Evolutionary conservation across 2,113 vertebrate species (phyloP).

Genomic region (Polyodon spathula): DNA sequence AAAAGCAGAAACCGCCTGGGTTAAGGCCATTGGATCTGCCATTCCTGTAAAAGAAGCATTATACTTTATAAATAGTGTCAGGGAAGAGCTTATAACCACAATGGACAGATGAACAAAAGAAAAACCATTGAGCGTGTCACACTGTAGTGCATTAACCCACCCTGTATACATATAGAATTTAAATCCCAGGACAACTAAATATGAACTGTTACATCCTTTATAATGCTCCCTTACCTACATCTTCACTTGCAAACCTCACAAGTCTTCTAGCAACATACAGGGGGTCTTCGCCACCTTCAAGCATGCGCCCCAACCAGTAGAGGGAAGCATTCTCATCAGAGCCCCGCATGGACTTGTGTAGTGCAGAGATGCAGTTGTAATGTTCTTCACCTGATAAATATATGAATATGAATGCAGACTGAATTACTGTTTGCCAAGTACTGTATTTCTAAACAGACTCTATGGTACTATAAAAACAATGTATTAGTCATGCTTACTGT

Average conservation of each 20-base stretch:
- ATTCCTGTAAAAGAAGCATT: slow-evolving; percentile 57
- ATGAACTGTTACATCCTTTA: too few relatives aligned
- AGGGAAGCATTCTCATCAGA: slow-evolving; percentile 84
- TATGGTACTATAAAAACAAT: too few relatives aligned
- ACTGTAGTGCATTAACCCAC: too few relatives aligned
- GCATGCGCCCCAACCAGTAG: slow-evolving; percentile 96
- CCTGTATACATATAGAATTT: too few relatives aligned
- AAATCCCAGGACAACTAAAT: too few relatives aligned
- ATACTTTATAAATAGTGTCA: background rate
- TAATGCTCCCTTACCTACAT: slow-evolving; percentile 67
- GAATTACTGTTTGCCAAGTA: too few relatives aligned
- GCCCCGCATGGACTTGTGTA: slow-evolving; percentile 94
- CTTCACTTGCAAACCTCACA: slow-evolving; percentile 92
- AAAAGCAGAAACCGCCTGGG: slow-evolving; percentile 87
- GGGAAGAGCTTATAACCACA: too few relatives aligned
- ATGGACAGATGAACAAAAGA: too few relatives aligned
- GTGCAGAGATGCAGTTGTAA: slow-evolving; percentile 91
- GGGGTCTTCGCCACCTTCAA: slow-evolving; percentile 90
- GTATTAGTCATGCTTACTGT: too few relatives aligned
- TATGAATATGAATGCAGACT: background rate
- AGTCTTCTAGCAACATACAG: slow-evolving; percentile 88
- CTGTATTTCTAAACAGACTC: too few relatives aligned
- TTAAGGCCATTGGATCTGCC: slow-evolving; percentile 80
- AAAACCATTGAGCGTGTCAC: too few relatives aligned
- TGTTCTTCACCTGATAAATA: slow-evolving; percentile 79